phyloP scores from a whole-genome alignment of 1,140 invertebrate species.

The Trichomalopsis sarcophagae region DNA sequence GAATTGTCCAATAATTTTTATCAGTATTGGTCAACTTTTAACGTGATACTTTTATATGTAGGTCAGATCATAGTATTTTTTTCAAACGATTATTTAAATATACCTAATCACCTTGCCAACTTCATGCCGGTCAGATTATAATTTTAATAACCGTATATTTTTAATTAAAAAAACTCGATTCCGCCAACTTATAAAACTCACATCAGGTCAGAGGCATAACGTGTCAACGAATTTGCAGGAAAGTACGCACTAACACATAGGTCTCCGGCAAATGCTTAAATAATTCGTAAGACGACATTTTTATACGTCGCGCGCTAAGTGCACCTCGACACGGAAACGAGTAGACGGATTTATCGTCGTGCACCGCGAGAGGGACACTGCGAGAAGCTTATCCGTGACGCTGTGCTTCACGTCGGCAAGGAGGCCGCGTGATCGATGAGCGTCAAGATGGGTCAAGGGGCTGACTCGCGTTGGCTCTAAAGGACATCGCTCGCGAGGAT shows the following conservation, averaged over 20 bases:
- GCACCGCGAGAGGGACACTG: slow-evolving; percentile 4
- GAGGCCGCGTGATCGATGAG: slow-evolving; percentile 49
- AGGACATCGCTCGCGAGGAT: slow-evolving; percentile 39
- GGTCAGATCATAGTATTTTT: no score
- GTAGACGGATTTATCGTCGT: slow-evolving; percentile 52
- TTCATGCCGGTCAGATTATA: no score
- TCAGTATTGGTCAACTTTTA: no score
- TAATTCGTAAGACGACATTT: slow-evolving; percentile 41
- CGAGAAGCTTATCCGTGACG: slow-evolving; percentile 18
- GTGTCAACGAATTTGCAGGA: background rate
- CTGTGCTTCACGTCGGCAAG: background rate
- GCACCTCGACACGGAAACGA: slow-evolving; percentile 39
- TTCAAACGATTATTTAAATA: no score
- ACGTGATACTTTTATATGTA: no score
- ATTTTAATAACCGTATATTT: no score
- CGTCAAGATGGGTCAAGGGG: slow-evolving; percentile 45
- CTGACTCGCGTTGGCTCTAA: slow-evolving; percentile 24
- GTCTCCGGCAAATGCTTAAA: background rate
- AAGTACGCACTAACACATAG: background rate
- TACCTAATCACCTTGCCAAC: no score
- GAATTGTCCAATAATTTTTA: no score
- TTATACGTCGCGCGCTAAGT: slow-evolving; percentile 40
- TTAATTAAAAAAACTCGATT: background rate
- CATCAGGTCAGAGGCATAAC: background rate
- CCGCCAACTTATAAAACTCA: background rate